Evolutionary conservation across 2,113 vertebrate genomes (phyloP), one percentile per base, ranked within the genome.

Genomic region (Brienomyrus longianalis): DNA sequence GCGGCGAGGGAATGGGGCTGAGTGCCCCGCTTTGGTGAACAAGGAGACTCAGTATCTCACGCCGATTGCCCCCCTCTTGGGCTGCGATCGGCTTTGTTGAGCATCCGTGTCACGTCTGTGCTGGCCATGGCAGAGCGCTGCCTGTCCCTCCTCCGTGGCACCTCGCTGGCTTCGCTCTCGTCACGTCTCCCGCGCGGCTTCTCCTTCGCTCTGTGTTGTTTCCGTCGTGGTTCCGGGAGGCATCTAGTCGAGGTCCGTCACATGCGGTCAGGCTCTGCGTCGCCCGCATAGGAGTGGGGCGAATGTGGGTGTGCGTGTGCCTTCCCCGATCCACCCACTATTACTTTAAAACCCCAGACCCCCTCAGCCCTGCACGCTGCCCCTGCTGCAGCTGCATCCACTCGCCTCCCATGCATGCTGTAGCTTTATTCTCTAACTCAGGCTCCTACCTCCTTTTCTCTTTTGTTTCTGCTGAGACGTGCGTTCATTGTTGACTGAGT

Each of bases 11-110:
- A 87, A 86, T 80, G 89, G 89, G 31, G 89, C 90, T 89, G 92
- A 93, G 93, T 92, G 92, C 92, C 93, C 92, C 92, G 94, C 93
- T 95, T 93, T 93, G 91, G 86, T 90, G 92, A 84, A 94, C 91
- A 92, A 90, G 89, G n/a, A 91, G 89, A 94, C 74, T 90, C 91
- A 93, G 92, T 92, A 92, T 89, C 91, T 89, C 70, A 84, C 31
- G 43, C 87, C 89, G 91, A 89, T 66, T 74, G 90, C 50, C 70
- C 45, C 50, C 13, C 7, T 11, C 83, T 59, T n/a, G 74, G 50
- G 19, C 23, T 27, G 51, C 54, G 84, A n/a, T 89, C 92, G 84
- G 90, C 90, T 92, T 93, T 94, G 92, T 89, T 89, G 83, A 89
- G 39, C 52, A 89, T 85, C 80, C 89, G 21, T 85, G 56, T 85